These are phyloP conservation scores for Balearica regulorum DNA, from an alignment of 2,797 vertebrate genomes.

Conservation along the genomic window DNA sequence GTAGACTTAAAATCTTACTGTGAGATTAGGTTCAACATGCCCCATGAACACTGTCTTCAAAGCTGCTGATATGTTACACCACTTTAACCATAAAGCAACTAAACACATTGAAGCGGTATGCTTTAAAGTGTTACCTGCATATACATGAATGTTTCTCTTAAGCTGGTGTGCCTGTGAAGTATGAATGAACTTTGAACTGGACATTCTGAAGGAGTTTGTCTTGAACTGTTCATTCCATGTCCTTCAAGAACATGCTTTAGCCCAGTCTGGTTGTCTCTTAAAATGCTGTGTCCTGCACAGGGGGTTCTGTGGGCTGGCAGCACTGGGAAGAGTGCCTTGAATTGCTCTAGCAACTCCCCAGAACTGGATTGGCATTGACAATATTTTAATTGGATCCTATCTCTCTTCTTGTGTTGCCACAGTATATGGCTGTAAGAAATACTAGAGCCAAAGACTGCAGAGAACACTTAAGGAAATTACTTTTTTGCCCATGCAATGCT, in stretches of 20 bases:
- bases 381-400: neutral
- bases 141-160: neutral
- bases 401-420: slow-evolving; percentile 9
- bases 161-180: neutral
- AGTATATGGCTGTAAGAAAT: neutral
- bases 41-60: neutral
- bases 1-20: neutral
- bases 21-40: neutral
- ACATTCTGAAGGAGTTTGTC: neutral
- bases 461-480: neutral
- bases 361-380: slow-evolving; percentile 23
- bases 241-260: slow-evolving; percentile 13
- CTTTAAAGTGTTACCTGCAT: neutral
- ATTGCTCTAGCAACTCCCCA: slow-evolving; percentile 30
- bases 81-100: neutral
- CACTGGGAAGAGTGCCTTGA: slow-evolving; percentile 63
- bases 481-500: neutral
- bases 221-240: neutral
- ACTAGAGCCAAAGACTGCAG: slow-evolving; percentile 19
- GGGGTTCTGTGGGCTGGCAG: neutral
- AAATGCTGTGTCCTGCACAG: neutral
- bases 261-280: neutral
- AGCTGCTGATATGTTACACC: slow-evolving; percentile 48
- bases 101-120: neutral
- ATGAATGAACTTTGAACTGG: neutral